Conservation (phyloP, 2,797 vertebrate species). For the Ptychobarbus kaznakovi region DNA sequence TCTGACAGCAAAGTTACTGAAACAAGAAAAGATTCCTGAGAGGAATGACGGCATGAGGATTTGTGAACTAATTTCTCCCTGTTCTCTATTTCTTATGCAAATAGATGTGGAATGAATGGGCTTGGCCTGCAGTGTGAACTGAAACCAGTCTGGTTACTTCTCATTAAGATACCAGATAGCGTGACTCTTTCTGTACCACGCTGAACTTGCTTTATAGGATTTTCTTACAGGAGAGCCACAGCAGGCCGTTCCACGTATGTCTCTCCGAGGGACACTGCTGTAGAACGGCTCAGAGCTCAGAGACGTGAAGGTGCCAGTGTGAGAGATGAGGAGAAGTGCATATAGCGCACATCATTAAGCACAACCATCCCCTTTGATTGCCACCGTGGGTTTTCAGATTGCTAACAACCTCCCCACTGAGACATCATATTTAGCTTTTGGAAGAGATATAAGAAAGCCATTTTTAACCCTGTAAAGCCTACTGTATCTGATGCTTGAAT, state of each 20-base stretch:
- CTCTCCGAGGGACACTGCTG: slow-evolving; percentile 26
- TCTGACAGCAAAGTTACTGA: neutral
- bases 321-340: slow-evolving; percentile 33
- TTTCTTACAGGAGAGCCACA: slow-evolving; percentile 19
- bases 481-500: neutral
- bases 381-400: slow-evolving; percentile 14
- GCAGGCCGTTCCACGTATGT: slow-evolving; percentile 21
- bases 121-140: slow-evolving; percentile 34
- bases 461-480: neutral
- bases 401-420: slow-evolving; percentile 8
- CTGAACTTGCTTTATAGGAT: slow-evolving; percentile 18
- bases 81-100: slow-evolving; percentile 14
- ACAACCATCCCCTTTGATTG: slow-evolving; percentile 19
- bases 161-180: slow-evolving; percentile 44
- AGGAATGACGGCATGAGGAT: neutral
- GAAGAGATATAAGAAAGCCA: neutral
- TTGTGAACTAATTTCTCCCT: slow-evolving; percentile 10
- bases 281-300: slow-evolving; percentile 11
- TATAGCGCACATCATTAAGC: slow-evolving; percentile 34
- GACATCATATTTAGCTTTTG: slow-evolving; percentile 11
- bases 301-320: slow-evolving; percentile 24
- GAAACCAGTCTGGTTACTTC: slow-evolving; percentile 9
- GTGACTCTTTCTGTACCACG: slow-evolving; percentile 14
- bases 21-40: neutral
- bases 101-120: slow-evolving; percentile 1